These are phyloP conservation scores for Oxytorus armatus DNA, from an alignment of 2,888 invertebrate genomes.

Conservation along the genomic window DNA sequence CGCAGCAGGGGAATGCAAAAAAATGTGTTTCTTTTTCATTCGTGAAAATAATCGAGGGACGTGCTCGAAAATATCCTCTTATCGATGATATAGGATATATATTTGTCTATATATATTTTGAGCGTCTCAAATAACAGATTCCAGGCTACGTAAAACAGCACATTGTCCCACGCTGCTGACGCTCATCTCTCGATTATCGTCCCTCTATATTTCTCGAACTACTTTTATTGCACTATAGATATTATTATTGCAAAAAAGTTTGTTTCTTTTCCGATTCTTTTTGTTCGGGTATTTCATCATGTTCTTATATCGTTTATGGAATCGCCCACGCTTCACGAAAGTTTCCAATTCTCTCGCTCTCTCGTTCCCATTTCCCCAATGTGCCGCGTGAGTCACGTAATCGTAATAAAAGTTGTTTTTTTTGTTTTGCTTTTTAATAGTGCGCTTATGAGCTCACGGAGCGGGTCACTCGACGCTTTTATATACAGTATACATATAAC, in stretches of 20 bases:
- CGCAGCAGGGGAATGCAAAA: background rate
- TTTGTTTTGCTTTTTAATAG: constrained; percentile 39
- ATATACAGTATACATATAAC: constrained; percentile 20
- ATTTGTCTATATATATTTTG: too few relatives aligned
- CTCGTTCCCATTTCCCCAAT: constrained; percentile 36
- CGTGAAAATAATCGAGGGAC: constrained; percentile 36
- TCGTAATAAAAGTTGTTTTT: constrained; percentile 43
- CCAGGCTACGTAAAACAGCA: constrained; percentile 49
- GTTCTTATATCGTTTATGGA: background rate
- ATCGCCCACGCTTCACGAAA: constrained; percentile 37
- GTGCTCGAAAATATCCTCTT: constrained; percentile 48
- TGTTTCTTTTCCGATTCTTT: too few relatives aligned
- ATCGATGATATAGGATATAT: constrained; percentile 32
- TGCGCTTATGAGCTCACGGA: constrained; percentile 26
- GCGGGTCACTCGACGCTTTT: constrained; percentile 40
- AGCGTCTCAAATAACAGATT: constrained; percentile 37
- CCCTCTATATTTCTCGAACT: constrained; percentile 37
- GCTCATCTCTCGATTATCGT: constrained; percentile 21
- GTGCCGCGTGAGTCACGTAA: constrained; percentile 55
- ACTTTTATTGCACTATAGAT: constrained; percentile 7
- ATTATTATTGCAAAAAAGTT: too few relatives aligned
- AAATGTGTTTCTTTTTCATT: constrained; percentile 13
- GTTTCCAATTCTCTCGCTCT: constrained; percentile 31
- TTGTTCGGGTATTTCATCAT: constrained; percentile 4
- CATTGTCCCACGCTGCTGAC: constrained; percentile 58